Base-by-base conservation (phyloP, 2,113 vertebrate genomes). In the Paralichthys olivaceus region DNA sequence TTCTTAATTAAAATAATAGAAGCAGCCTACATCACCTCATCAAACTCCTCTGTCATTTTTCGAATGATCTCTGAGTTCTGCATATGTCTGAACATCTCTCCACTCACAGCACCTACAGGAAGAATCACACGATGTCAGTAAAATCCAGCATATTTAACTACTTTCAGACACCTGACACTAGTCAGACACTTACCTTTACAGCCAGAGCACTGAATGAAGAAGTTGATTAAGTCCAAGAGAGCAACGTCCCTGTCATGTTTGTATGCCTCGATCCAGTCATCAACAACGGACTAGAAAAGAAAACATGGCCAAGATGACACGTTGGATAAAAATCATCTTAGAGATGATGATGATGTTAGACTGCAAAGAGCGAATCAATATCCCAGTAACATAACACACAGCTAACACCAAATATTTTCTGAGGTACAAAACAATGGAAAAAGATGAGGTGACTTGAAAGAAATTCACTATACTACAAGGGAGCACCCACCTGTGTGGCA, bases 41-140 rank as follows among this genome's bases (percentile, higher is more conserved):
- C 97, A 93, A 99, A 99, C 85, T 99, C 97, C 93, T 99, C 97
- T 15, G 97, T 99, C 97, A 99, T 99, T 94, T 97, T 97, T 59
- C 97, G 94, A 91, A 99, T 99, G 91, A 99, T 99, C 94, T 98
- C 97, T 47, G 97, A 97, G 91, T 99, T 99, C 91, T 99, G 97
- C 97, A 99, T 97, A 60, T 98, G 94, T 81, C 97, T 94, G 89
- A 99, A 99, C 97, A 99, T 99, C 89, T 99, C 97, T 69, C 94
- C 96, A 84, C 96, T 96, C 83, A 99, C 97, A 87, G 97, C 96
- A 73, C 97, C 97, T 99, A 56, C 49, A 60, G 15, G 23, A 55
- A 40, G 34, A 73, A 61, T 45, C n/a, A 43, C 12, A 80, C 19
- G 54, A 40, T 32, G 20, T 60, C n/a, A 56, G 15, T 4, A 22